phyloP scores from a whole-genome alignment of 2,113 vertebrate species.

The Polyodon spathula region DNA sequence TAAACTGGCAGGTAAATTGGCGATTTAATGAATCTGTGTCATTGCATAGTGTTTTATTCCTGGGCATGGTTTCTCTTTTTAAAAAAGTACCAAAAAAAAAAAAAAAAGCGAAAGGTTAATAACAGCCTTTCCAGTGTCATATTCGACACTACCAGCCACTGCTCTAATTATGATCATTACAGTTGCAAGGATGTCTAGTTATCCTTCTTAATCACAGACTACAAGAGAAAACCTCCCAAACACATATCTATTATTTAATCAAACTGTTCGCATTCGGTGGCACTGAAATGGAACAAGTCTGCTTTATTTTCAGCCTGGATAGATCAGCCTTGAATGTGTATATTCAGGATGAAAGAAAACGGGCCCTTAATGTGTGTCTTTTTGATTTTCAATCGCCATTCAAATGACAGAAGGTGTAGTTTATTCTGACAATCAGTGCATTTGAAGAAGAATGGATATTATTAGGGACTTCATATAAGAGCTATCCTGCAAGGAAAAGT shows the following conservation, averaged over 20 bases:
- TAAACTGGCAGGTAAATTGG: slow-evolving; percentile 3
- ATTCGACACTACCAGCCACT: slow-evolving; percentile 71
- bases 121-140: slow-evolving; percentile 88
- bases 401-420: slow-evolving; percentile 52
- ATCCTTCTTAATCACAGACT: slow-evolving; percentile 89
- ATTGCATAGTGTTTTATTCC: slow-evolving; percentile 17
- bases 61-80: slow-evolving; percentile 28
- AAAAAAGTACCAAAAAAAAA: slow-evolving; percentile 42
- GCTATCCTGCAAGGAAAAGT: slow-evolving; percentile 33
- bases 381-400: slow-evolving; percentile 55
- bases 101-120: slow-evolving; percentile 86
- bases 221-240: slow-evolving; percentile 73
- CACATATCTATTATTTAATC: slow-evolving; percentile 99
- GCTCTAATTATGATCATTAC: slow-evolving; percentile 97
- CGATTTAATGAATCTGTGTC: slow-evolving; percentile 30
- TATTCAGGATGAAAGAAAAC: slow-evolving; percentile 54
- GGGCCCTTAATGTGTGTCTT: slow-evolving; percentile 56
- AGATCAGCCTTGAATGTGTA: slow-evolving; percentile 59
- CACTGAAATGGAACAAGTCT: slow-evolving; percentile 63
- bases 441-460: slow-evolving; percentile 50
- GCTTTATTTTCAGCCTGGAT: slow-evolving; percentile 90
- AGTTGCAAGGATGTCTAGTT: slow-evolving; percentile 86
- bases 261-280: slow-evolving; percentile 84
- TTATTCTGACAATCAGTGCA: slow-evolving; percentile 56
- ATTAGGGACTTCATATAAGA: slow-evolving; percentile 42